A percentile compares a stretch with the other conserved stretches of the same genome.
phyloP scores from a whole-genome alignment of 2,888 invertebrate genomes.

The Nomada hirtipes region DNA sequence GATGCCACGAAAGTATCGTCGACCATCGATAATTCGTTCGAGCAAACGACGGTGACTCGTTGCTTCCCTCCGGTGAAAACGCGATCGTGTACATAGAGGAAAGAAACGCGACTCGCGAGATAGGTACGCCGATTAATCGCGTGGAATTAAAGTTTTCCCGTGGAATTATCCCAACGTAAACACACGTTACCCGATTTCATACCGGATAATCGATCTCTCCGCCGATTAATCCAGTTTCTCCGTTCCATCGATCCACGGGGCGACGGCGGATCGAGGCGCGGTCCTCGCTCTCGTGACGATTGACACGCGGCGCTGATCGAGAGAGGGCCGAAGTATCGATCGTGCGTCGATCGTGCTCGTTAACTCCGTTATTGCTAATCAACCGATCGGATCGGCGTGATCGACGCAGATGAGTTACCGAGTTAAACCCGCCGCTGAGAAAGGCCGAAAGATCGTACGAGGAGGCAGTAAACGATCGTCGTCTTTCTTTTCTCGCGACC shows the following conservation, averaged over 20 bases:
- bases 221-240: slow-evolving; percentile 39
- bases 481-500: not conserved
- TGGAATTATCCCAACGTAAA: slow-evolving; percentile 31
- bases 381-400: slow-evolving; percentile 43
- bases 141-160: slow-evolving; percentile 32
- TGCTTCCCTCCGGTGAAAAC: not conserved
- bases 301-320: slow-evolving; percentile 39
- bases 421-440: slow-evolving; percentile 7
- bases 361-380: slow-evolving; percentile 54
- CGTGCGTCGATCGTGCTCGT: slow-evolving; percentile 34
- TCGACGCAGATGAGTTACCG: slow-evolving; percentile 35
- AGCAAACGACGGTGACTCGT: no score
- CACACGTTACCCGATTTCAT: slow-evolving; percentile 36
- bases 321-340: slow-evolving; percentile 3
- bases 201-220: slow-evolving; percentile 47
- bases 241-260: not conserved
- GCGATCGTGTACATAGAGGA: not conserved
- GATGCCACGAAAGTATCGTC: no score
- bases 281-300: slow-evolving; percentile 9
- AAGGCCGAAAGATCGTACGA: not conserved
- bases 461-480: not conserved
- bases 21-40: no score
- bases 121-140: slow-evolving; percentile 27
- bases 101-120: slow-evolving; percentile 18
- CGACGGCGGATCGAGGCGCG: not conserved